Evolutionary conservation across 2,797 vertebrate genomes (phyloP), one percentile per base, ranked within the genome.

Genomic region (Rhadinocentrus ornatus): DNA sequence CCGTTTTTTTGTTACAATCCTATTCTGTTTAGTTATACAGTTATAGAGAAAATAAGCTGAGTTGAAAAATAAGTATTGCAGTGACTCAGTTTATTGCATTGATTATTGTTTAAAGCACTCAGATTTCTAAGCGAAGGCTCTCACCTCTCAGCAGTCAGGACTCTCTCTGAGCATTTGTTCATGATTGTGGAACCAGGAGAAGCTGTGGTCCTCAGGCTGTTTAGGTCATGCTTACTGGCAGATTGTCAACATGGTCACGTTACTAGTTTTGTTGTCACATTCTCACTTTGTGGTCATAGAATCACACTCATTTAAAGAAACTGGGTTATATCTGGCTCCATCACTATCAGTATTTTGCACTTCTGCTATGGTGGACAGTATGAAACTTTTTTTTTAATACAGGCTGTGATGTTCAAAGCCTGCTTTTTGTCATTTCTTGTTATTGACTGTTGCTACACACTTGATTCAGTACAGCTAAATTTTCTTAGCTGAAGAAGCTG

Each of bases 131-230:
- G 18, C 9, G 44, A n/a, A n/a, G n/a, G 44, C 8, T n/a, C 20
- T 46, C 20, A 52, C 22, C 55, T 82, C 62, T 41, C 35, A 56
- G 82, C 29, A 56, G 66, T 75, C 68, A 29, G 37, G 57, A 15
- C 46, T 44, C 39, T 50, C 39, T 53, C 2, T 35, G 71, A 62
- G 71, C 70, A 29, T 72, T 69, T 60, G 35, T 73, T 80, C 86
- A 83, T 77, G 3, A 69, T 1, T 20, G 44, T 9, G 2, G 80
- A 8, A 32, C 31, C 52, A 73, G 66, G 15, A 27, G 26, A 37
- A n/a, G 58, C 54, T 62, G 74, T 50, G 48, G 48, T 83, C 60
- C 77, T 78, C 55, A 13, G 57, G 64, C 37, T 62, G 60, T 53
- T 54, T 12, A 31, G 32, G 71, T 78, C 72, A 71, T 66, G 60